Base-by-base conservation (phyloP, 2,888 invertebrate genomes). In the Dryocosmus kuriphilus region DNA sequence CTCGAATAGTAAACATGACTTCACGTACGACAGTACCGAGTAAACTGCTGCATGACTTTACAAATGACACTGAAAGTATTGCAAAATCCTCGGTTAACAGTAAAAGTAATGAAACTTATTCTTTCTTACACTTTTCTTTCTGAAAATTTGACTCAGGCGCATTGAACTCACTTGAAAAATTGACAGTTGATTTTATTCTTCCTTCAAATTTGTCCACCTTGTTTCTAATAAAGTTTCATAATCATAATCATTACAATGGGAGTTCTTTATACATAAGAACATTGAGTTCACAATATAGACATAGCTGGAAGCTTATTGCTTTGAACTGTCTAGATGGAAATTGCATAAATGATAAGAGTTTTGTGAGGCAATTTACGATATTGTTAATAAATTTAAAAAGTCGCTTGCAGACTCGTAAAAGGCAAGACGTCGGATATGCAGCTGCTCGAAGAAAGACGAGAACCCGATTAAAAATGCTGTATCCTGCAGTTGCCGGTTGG, bases 401-500 rank as follows among this genome's bases (percentile, higher is more conserved):
- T 67, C 19, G 27, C 24, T 41, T 67, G 38, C 67, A 9, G 1
- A 16, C 24, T 41, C 19, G 27, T 41, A 46, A 24, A 67, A 30
- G 46, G 41, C 8, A 67, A 67, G 41, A 41, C 41, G 65, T 22
- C 35, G 24, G 41, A 67, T 67, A 27, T 27, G 41, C 67, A 67
- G 67, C 67, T 67, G 67, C 67, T 38, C 41, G 24, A 67, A 46
- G 67, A 67, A 67, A 67, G 67, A 67, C 67, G 67, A 67, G 67
- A 67, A 67, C 46, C 27, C 46, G 67, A 67, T 67, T 67, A 67
- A 67, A 67, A 67, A 67, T 67, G 67, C 67, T 67, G 46, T 67
- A 67, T 67, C 67, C 67, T 67, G 67, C 67, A 67, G 67, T 67
- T 67, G 67, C 38, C 74, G n/a, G 57, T 60, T 74, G 74, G 74